Evolutionary conservation across 2,888 invertebrate species (phyloP), one percentile per base, ranked within the genome.

Genomic region (Euplexia lucipara): DNA sequence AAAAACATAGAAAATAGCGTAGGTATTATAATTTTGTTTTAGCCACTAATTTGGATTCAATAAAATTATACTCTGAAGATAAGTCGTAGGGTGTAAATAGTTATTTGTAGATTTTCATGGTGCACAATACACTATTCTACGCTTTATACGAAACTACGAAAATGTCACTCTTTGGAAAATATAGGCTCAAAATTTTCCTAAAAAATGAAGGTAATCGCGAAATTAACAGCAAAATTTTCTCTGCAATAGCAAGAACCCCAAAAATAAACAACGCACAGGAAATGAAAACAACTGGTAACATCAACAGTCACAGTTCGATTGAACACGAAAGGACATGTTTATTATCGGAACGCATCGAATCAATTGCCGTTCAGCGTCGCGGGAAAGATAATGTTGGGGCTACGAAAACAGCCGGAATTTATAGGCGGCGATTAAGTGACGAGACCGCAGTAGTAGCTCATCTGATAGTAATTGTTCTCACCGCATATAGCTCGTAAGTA

Each of bases 301-400:
- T 86, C 84, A 82, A 75, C 82, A 79, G 83, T 84, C 65, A 79
- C 75, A 84, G 82, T 85, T 75, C 79, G 77, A 85, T 84, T 84
- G 79, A 78, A 83, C 83, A 81, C 83, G 82, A 87, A 86, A 86
- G 76, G 78, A 82, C 72, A 76, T 77, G 59, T 79, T 68, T 79
- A 78, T 80, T 83, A 84, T 82, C 77, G 64, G 70, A 57, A 77
- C 79, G 77, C 83, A 84, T 83, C 72, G 66, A 79, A 77, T 82
- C 80, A 81, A 82, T 83, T 76, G 78, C 58, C 63, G 64, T 54
- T 62, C 76, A 57, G 51, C 63, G 66, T 70, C 56, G 61, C 69
- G 62, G 70, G 57, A 62, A 70, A 64, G 78, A 70, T 75, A 80
- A 71, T 64, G 39, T 62, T 62, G 52, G 42, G 49, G 81, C 74